Percentiles rank a stretch among this genome's conserved stretches.
phyloP scores from a whole-genome alignment of 2,797 vertebrate genomes.

The Neosalanx taihuensis region DNA sequence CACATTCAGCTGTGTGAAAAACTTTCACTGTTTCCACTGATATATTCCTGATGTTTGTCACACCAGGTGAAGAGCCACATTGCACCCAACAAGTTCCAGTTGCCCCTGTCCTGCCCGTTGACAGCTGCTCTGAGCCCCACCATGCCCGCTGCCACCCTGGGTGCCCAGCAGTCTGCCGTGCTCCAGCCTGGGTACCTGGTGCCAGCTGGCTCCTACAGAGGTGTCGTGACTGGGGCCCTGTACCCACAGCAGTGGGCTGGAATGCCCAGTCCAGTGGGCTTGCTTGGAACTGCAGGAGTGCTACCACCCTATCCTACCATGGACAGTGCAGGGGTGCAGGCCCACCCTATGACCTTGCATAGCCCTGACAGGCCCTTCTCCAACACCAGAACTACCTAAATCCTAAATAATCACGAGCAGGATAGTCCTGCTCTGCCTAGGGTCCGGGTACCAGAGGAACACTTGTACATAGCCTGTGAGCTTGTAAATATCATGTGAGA shows the following conservation, averaged over 20 bases:
- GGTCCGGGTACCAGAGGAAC: constrained; percentile 37
- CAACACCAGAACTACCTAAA: constrained; percentile 79
- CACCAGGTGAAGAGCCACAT: constrained; percentile 76
- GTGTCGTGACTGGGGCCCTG: constrained; percentile 64
- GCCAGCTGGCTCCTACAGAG: constrained; percentile 70
- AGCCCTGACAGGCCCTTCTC: constrained; percentile 63
- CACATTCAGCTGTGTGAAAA: background rate
- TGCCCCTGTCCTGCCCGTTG: constrained; percentile 75
- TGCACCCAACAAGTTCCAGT: constrained; percentile 68
- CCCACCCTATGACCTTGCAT: constrained; percentile 70
- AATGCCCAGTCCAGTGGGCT: constrained; percentile 55
- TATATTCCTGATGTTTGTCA: constrained; percentile 33
- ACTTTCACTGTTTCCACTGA: constrained; percentile 12
- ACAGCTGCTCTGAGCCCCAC: constrained; percentile 72
- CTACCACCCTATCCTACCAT: constrained; percentile 62
- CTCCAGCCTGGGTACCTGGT: constrained; percentile 63
- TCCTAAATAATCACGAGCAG: constrained; percentile 18
- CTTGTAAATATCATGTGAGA: constrained; percentile 61
- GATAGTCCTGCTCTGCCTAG: constrained; percentile 35
- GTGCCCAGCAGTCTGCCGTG: constrained; percentile 60
- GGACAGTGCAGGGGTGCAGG: constrained; percentile 63
- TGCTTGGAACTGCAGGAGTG: constrained; percentile 59
- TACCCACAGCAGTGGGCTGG: constrained; percentile 74
- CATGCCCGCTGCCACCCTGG: constrained; percentile 62
- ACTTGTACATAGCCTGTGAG: constrained; percentile 54